Evolutionary conservation across 2,888 invertebrate species (phyloP).

Genomic region (Cremastinae sp.): DNA sequence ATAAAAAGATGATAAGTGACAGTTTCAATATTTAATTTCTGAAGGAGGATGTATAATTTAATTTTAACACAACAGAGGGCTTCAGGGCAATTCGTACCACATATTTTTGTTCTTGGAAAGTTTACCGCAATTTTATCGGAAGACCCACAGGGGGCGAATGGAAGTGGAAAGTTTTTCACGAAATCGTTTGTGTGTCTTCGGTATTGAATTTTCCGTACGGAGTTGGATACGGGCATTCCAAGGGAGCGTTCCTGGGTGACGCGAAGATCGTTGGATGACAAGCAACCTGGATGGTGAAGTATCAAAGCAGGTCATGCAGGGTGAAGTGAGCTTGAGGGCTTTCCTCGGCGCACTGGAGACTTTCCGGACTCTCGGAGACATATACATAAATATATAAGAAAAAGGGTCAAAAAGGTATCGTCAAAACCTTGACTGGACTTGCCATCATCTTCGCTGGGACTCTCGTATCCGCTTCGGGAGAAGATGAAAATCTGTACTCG

Average conservation of each 20-base stretch:
- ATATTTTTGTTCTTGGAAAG: conserved; percentile 13
- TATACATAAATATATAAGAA: too few species aligned
- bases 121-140: conserved; percentile 15
- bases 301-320: conserved; percentile 41
- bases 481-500: conserved; percentile 52
- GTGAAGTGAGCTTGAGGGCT: conserved; percentile 54
- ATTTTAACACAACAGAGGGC: too few species aligned
- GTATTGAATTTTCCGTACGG: not conserved
- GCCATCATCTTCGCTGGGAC: conserved; percentile 24
- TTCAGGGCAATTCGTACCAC: not conserved
- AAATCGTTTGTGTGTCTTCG: not conserved
- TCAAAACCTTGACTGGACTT: conserved; percentile 33
- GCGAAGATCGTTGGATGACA: conserved; percentile 29
- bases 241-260: conserved; percentile 21
- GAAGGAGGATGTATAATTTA: too few species aligned
- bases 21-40: too few species aligned
- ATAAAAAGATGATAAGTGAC: too few species aligned
- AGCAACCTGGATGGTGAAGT: conserved; percentile 44
- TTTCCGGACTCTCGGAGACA: conserved; percentile 17
- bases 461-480: conserved; percentile 44
- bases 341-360: conserved; percentile 32
- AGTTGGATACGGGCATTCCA: not conserved
- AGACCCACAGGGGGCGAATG: conserved; percentile 1
- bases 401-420: too few species aligned
- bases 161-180: not conserved